Percentiles rank a stretch among this genome's conserved stretches.
Conservation (phyloP, 1,140 invertebrate genomes). For the Chironomus tepperi region DNA sequence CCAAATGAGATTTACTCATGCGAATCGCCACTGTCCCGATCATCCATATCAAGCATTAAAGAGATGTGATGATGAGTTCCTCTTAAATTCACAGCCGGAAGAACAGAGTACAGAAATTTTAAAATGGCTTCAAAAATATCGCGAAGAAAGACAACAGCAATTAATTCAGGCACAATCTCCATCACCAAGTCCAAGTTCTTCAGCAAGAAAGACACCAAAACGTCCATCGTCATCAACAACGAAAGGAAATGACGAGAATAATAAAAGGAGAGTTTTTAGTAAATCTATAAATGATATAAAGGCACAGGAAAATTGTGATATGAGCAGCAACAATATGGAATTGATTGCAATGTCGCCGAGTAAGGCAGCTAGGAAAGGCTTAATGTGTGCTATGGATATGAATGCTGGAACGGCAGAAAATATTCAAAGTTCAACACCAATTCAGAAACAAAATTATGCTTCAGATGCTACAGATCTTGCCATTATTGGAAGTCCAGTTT, state of each 20-base stretch:
- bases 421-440: conserved; percentile 12
- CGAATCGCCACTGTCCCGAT: conserved; percentile 64
- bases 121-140: conserved; percentile 40
- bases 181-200: neutral
- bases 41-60: conserved; percentile 51
- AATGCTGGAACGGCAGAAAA: conserved; percentile 18
- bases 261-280: neutral
- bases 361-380: conserved; percentile 30
- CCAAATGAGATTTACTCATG: conserved; percentile 67
- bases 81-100: conserved; percentile 42
- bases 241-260: conserved; percentile 9
- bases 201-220: conserved; percentile 21
- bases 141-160: conserved; percentile 32
- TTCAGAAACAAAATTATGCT: conserved; percentile 17
- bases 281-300: conserved; percentile 15
- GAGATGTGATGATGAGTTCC: conserved; percentile 46
- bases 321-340: neutral
- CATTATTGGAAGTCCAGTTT: conserved; percentile 29
- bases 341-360: conserved; percentile 28
- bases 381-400: conserved; percentile 30
- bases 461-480: conserved; percentile 5
- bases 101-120: conserved; percentile 42
- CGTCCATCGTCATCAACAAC: neutral
- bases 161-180: neutral
- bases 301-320: conserved; percentile 14